Percentiles rank a stretch among this genome's conserved stretches.
These are phyloP conservation scores for Clarias gariepinus DNA, from an alignment of 2,113 vertebrate species.

Conservation along the genomic window DNA sequence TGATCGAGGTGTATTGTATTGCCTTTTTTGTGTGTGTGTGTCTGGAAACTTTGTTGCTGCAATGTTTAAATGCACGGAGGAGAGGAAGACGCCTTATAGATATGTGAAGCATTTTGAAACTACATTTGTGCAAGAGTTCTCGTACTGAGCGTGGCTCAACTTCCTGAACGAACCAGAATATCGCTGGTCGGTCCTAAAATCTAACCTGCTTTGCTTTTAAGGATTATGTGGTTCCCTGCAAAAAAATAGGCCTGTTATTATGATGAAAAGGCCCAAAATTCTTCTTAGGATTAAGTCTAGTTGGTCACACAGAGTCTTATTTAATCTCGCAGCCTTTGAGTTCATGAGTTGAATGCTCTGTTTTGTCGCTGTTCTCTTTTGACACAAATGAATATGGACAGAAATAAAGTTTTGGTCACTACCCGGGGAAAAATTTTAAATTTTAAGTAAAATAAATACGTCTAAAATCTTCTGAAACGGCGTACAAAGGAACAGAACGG, in stretches of 20 bases:
- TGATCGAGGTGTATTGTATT: not conserved
- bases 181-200: not conserved
- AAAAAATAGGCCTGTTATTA: not conserved
- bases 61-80: not conserved
- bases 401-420: not conserved
- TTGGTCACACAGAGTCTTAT: not conserved
- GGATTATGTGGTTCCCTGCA: not conserved
- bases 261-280: not conserved
- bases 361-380: not conserved
- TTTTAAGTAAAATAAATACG: not conserved
- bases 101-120: constrained; percentile 6
- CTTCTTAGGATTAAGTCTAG: not conserved
- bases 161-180: not conserved
- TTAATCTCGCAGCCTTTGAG: not conserved
- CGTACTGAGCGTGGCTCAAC: not conserved
- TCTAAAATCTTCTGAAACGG: not conserved
- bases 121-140: not conserved
- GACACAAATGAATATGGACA: not conserved
- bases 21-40: not conserved
- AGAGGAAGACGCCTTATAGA: not conserved
- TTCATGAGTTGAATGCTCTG: not conserved
- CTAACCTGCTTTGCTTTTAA: fast-evolving
- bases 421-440: not conserved
- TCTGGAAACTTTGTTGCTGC: not conserved
- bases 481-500: not conserved